Base-by-base conservation (phyloP, 1,140 invertebrate genomes). In the Caenorhabditis elegans region DNA sequence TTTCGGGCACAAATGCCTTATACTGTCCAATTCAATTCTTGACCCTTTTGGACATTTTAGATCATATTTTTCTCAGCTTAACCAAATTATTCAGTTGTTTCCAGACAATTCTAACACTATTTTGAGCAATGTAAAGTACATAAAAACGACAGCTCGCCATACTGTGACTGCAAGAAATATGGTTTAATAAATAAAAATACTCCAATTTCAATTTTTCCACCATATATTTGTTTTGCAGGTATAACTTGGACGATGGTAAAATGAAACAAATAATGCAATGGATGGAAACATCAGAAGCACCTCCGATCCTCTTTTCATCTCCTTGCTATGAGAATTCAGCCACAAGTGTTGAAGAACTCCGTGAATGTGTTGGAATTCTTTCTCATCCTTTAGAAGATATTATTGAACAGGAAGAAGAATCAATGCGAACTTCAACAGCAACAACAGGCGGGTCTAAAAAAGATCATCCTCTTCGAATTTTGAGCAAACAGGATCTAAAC, bases 331-430 rank as follows among this genome's bases (percentile, higher is more conserved):
- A 77, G 36, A 49, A 51, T 19, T 77, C 43, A n/a, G 43, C 46
- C 1, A 77, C 24, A 3, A 77, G 43, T 49, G 28, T 49, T 15
- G 76, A 48, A 8, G 76, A 77, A 49, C 48, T 75, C 22, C 36
- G 48, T 28, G 81, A 82, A 78, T 82, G 76, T n/a, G 60, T 60
- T 24, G 75, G 47, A 49, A 82, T 78, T 43, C 76, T 83, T 0
- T 70, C 82, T 11, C 78, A 78, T 79, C 82, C 82, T 13, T n/a
- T 83, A 3, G 82, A 83, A 39, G 82, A 83, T 55, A 83, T 83
- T 6, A 78, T 78, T n/a, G 82, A 83, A 79, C 39, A 70, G 26
- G 82, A 83, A 39, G 82, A 83, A 26, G 82, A 83, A 43, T 83
- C 82, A 26, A 76, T 82, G 75, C 47, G 60, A 53, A 75, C 77